Conservation (phyloP, 64 coral and sea anemone species). For the Stichodactyla helianthus region DNA sequence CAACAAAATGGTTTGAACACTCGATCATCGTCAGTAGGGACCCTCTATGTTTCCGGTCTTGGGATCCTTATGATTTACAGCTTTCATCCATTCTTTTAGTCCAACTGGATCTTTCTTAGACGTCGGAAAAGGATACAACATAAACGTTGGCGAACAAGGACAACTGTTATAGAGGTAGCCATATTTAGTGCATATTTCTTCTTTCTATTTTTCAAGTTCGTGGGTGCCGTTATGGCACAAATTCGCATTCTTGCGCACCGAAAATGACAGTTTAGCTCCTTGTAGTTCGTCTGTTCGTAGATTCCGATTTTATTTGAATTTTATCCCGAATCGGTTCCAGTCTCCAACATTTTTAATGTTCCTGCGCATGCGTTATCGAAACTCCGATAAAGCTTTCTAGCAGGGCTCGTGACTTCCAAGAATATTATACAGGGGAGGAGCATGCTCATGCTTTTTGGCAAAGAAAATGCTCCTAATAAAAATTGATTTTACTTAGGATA, state of each 20-base stretch:
- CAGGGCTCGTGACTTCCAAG: too few species aligned
- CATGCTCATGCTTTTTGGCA: too few species aligned
- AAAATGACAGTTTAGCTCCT: constrained; percentile 2
- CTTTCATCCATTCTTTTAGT: constrained; percentile 56
- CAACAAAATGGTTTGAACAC: constrained; percentile 55
- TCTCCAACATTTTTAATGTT: background rate
- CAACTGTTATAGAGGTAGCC: constrained; percentile 31
- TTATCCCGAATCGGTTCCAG: constrained; percentile 22
- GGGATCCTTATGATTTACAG: constrained; percentile 46
- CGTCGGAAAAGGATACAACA: constrained; percentile 65
- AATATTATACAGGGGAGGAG: too few species aligned
- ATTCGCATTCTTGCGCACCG: constrained; percentile 27
- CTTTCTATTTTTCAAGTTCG: constrained; percentile 51
- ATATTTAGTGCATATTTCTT: constrained; percentile 30
- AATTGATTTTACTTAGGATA: too few species aligned
- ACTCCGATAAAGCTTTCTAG: constrained; percentile 1
- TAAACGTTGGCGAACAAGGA: constrained; percentile 28
- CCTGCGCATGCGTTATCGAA: constrained; percentile 6
- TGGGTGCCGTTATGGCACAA: constrained; percentile 60
- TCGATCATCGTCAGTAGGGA: constrained; percentile 43
- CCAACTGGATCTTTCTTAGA: constrained; percentile 22
- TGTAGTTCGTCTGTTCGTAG: background rate
- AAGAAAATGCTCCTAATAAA: too few species aligned
- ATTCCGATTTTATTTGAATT: background rate
- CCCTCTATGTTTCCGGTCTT: constrained; percentile 51